Percentiles rank a stretch among this genome's conserved stretches.
Conservation (phyloP, 2,888 invertebrate species). For the Cordilura impudica region DNA sequence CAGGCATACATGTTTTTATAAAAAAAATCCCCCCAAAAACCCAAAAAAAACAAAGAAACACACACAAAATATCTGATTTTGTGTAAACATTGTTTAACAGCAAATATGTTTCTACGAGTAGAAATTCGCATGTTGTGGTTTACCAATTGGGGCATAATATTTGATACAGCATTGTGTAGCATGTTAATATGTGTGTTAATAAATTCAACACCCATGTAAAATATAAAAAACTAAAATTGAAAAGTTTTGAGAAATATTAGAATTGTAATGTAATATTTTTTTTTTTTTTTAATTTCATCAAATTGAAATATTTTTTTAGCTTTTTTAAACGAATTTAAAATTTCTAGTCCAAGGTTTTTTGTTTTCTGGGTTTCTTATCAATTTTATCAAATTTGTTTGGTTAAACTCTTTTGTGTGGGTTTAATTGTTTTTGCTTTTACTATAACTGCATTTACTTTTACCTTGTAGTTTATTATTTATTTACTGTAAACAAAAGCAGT, state of each 20-base stretch:
- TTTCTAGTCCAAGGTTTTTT: conserved; percentile 35
- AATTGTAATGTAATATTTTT: background rate
- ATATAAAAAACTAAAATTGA: too few relatives aligned
- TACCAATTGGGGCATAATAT: conserved; percentile 4
- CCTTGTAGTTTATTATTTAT: conserved; percentile 43
- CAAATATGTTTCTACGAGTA: background rate
- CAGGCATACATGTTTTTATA: too few relatives aligned
- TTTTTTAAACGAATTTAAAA: conserved; percentile 3
- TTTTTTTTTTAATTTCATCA: background rate
- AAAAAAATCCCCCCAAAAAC: too few relatives aligned
- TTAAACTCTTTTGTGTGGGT: background rate
- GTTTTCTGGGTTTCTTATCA: conserved; percentile 19
- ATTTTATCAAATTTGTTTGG: conserved; percentile 17
- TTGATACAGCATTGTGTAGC: background rate
- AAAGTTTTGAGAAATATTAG: too few relatives aligned
- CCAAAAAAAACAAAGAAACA: too few relatives aligned
- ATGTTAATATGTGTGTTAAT: background rate
- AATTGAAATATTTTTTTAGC: background rate
- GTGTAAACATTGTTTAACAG: background rate
- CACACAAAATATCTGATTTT: too few relatives aligned
- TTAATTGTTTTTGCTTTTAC: background rate
- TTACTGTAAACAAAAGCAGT: conserved; percentile 59
- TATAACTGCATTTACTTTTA: conserved; percentile 33
- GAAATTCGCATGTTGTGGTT: conserved; percentile 7
- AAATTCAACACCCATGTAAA: background rate